Percentiles rank a stretch among this genome's conserved stretches.
Evolutionary conservation across 2,113 vertebrate genomes (phyloP).

Genomic region (Egretta garzetta): DNA sequence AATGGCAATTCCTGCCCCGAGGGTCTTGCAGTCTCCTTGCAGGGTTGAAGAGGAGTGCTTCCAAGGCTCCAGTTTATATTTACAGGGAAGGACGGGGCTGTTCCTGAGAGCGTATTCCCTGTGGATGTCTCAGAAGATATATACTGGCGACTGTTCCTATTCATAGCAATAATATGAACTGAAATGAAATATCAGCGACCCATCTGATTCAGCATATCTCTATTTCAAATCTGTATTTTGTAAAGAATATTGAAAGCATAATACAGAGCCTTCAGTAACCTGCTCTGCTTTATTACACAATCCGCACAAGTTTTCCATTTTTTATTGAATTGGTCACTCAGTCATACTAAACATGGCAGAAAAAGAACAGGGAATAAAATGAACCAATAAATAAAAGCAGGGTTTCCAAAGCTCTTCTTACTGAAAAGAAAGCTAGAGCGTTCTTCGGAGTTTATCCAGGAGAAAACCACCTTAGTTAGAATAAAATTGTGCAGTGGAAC

Average conservation of each 20-base stretch:
- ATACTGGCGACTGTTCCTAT: constrained; percentile 38
- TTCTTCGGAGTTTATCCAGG: constrained; percentile 71
- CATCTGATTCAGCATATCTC: constrained; percentile 62
- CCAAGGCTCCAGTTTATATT: not conserved
- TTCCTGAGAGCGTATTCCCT: not conserved
- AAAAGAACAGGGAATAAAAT: constrained; percentile 76
- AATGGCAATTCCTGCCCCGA: not conserved
- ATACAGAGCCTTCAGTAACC: constrained; percentile 28
- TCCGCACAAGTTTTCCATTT: constrained; percentile 59
- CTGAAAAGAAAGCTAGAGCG: constrained; percentile 62
- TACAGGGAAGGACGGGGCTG: not conserved
- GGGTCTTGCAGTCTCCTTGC: not conserved
- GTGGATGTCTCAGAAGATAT: not conserved
- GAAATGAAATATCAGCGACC: constrained; percentile 56
- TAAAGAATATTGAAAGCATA: constrained; percentile 69
- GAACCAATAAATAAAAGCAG: constrained; percentile 70
- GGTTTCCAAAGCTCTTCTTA: constrained; percentile 58
- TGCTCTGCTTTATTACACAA: constrained; percentile 73
- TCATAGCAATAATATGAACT: constrained; percentile 63
- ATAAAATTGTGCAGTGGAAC: constrained; percentile 80
- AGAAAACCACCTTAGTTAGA: constrained; percentile 72
- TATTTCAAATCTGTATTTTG: constrained; percentile 68
- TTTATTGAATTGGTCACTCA: constrained; percentile 77
- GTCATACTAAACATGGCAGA: constrained; percentile 74
- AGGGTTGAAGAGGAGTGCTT: not conserved